Evolutionary conservation across 2,797 vertebrate species (phyloP).

Genomic region (Alauda arvensis): DNA sequence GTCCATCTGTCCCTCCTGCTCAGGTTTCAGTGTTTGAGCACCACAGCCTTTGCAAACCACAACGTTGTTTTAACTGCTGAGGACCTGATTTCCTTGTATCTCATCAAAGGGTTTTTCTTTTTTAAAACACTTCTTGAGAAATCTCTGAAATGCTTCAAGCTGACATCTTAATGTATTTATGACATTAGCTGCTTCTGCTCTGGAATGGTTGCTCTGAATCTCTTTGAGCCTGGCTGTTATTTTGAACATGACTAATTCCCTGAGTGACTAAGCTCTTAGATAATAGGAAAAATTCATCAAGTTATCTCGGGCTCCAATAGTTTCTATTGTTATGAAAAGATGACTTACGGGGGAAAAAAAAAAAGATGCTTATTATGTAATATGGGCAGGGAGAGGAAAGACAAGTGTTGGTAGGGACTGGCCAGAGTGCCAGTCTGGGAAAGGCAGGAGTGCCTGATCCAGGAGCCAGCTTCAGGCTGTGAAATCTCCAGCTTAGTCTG

Average conservation of each 20-base stretch:
- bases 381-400: neutral
- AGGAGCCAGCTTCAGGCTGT: neutral
- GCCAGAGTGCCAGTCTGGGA: neutral
- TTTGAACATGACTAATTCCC: slow-evolving; percentile 64
- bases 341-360: neutral
- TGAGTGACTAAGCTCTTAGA: slow-evolving; percentile 55
- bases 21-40: neutral
- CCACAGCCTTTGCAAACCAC: neutral
- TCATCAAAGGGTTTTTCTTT: neutral
- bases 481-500: neutral
- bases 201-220: slow-evolving; percentile 45
- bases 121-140: slow-evolving; percentile 44
- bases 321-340: slow-evolving; percentile 41
- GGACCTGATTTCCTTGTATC: neutral
- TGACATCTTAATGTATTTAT: slow-evolving; percentile 41
- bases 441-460: neutral
- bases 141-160: slow-evolving; percentile 31
- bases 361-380: slow-evolving; percentile 29
- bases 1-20: neutral
- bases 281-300: slow-evolving; percentile 59
- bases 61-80: neutral
- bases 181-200: slow-evolving; percentile 45
- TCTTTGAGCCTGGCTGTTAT: slow-evolving; percentile 45
- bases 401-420: neutral
- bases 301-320: slow-evolving; percentile 16